phyloP scores from a whole-genome alignment of 2,888 invertebrate genomes.

The Dascillus cervinus region DNA sequence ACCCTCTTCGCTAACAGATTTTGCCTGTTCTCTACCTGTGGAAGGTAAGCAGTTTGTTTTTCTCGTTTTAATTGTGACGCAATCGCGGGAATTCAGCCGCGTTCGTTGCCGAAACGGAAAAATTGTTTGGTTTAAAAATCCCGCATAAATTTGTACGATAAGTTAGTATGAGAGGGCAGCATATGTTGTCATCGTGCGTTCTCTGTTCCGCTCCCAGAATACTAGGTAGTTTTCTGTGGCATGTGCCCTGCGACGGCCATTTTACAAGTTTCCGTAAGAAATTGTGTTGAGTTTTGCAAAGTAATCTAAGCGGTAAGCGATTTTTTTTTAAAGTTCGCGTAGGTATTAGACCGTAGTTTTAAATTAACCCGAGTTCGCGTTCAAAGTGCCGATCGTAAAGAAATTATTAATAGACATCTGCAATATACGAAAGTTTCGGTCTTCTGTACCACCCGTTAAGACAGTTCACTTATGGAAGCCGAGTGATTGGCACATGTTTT shows the following conservation, averaged over 20 bases:
- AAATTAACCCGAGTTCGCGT: background rate
- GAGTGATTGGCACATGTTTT: slow-evolving; percentile 48
- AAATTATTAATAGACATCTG: slow-evolving; percentile 16
- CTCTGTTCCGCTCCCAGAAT: slow-evolving; percentile 44
- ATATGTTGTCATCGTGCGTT: slow-evolving; percentile 25
- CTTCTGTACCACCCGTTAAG: slow-evolving; percentile 34
- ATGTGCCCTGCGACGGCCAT: slow-evolving; percentile 63
- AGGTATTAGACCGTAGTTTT: slow-evolving; percentile 6
- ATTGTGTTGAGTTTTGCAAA: slow-evolving; percentile 54
- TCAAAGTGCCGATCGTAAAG: slow-evolving; percentile 3
- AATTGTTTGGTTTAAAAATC: slow-evolving; percentile 10
- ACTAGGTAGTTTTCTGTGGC: slow-evolving; percentile 53
- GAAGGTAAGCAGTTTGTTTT: no score
- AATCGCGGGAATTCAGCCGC: no score
- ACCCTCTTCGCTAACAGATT: slow-evolving; percentile 18
- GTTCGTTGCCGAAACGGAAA: slow-evolving; percentile 10
- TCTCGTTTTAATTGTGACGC: no score
- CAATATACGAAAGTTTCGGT: slow-evolving; percentile 27
- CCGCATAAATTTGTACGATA: slow-evolving; percentile 13
- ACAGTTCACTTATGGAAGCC: slow-evolving; percentile 37
- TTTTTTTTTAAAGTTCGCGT: slow-evolving; percentile 22
- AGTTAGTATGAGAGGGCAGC: slow-evolving; percentile 27
- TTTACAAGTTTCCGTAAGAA: slow-evolving; percentile 59
- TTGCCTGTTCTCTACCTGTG: slow-evolving; percentile 21
- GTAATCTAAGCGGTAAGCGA: slow-evolving; percentile 53